Evolutionary conservation across 2,113 vertebrate genomes (phyloP), one percentile per base, ranked within the genome.

Genomic region (Astur gentilis): DNA sequence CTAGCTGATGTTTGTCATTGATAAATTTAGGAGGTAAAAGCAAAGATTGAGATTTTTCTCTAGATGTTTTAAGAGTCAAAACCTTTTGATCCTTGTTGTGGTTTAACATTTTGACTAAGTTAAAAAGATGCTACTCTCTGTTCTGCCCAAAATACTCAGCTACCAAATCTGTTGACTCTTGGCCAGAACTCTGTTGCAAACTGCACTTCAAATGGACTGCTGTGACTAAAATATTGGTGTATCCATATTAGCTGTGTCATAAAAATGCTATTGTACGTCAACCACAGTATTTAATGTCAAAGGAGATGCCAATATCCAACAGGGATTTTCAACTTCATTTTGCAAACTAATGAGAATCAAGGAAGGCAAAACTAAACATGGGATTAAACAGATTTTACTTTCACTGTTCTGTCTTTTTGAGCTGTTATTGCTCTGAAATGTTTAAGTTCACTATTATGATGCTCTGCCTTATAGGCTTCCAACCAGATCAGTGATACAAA

Each of bases 401-500:
- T 86, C 32, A 64, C 16, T 64, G 22, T 38, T 84, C 50, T 93
- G 65, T 72, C 31, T 77, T 79, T 93, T 77, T 96, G 71, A 65
- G 69, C 20, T 81, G 13, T 82, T 84, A n/a, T 91, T 95, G 95
- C 82, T 94, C 49, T 87, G 84, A 81, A 91, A 64, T 80, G 3
- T 83, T 62, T 64, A 82, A 57, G 23, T 80, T 96, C 77, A 73
- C 14, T 76, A 52, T 88, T 62, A 75, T 83, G 76, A 83, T 54
- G 44, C 87, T 85, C 64, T 91, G 80, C 79, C 69, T 85, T 95
- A 91, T 44, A 73, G 94, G 76, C 65, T 93, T 87, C 55, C 91
- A 93, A 62, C 67, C 76, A 95, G 78, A 90, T 95, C 83, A 89
- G 81, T 96, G 96, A 97, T 90, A 66, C 18, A 97, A 80, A 98